phyloP scores from a whole-genome alignment of 2,113 vertebrate genomes.

The Coregonus clupeaformis region DNA sequence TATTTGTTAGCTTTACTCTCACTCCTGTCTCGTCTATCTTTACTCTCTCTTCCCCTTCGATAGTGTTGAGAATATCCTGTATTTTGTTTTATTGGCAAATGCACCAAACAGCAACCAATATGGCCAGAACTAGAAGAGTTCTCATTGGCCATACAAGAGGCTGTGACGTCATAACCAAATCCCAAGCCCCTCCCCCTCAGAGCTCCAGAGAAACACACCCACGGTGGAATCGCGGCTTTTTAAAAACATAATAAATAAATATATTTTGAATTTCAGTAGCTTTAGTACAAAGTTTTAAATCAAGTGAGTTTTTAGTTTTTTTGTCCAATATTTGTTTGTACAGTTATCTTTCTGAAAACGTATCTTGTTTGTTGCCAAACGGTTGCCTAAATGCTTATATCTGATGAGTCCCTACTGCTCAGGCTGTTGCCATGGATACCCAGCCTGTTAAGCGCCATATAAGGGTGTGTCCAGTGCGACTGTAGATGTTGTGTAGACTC shows the following conservation, averaged over 20 bases:
- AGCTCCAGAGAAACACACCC: slow-evolving; percentile 23
- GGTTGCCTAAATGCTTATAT: slow-evolving; percentile 76
- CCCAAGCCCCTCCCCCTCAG: slow-evolving; percentile 29
- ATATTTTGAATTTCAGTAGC: slow-evolving; percentile 78
- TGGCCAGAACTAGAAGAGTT: slow-evolving; percentile 24
- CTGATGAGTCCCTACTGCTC: slow-evolving; percentile 30
- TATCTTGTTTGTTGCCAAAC: slow-evolving; percentile 83
- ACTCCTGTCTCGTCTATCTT: slow-evolving; percentile 12
- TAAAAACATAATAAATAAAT: slow-evolving; percentile 55
- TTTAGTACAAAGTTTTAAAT: slow-evolving; percentile 81
- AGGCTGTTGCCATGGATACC: slow-evolving; percentile 42
- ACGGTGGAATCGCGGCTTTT: slow-evolving; percentile 49
- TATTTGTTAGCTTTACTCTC: slow-evolving; percentile 9
- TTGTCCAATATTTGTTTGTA: slow-evolving; percentile 76
- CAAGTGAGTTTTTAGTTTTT: slow-evolving; percentile 68
- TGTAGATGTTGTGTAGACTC: not conserved
- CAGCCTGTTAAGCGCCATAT: slow-evolving; percentile 26
- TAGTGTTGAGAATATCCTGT: slow-evolving; percentile 33
- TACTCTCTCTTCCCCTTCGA: slow-evolving; percentile 38
- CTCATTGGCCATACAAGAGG: slow-evolving; percentile 17
- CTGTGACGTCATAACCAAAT: not conserved
- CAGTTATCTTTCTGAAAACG: slow-evolving; percentile 74
- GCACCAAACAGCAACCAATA: slow-evolving; percentile 31
- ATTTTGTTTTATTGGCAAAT: slow-evolving; percentile 35
- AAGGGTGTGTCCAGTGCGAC: not conserved